Evolutionary conservation across 2,113 vertebrate species (phyloP).

Genomic region (Bothrops jararaca): DNA sequence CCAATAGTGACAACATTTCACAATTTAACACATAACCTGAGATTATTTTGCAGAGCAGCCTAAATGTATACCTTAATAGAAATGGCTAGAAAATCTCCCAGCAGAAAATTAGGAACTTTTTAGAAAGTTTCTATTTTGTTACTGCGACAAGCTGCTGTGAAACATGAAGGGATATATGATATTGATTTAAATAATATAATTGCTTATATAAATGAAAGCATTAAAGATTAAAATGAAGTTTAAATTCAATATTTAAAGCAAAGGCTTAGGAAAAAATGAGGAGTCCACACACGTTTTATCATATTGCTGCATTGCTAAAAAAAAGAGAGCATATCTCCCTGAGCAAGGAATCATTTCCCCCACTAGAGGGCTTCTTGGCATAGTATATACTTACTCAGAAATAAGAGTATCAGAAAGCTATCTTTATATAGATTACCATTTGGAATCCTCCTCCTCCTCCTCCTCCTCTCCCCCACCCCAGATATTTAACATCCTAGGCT

Average conservation of each 20-base stretch:
- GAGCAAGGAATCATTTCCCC: background rate
- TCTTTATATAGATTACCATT: background rate
- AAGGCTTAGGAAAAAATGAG: background rate
- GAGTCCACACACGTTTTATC: background rate
- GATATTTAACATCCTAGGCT: background rate
- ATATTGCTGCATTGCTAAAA: background rate
- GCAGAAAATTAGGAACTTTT: background rate
- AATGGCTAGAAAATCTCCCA: background rate
- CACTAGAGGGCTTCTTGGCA: constrained; percentile 1
- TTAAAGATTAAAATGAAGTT: background rate
- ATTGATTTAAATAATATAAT: background rate
- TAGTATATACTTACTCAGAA: background rate
- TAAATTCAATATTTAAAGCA: background rate
- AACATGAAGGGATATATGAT: background rate
- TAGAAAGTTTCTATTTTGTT: background rate
- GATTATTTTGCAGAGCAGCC: background rate
- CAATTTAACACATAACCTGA: background rate
- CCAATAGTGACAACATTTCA: background rate
- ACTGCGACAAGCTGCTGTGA: background rate
- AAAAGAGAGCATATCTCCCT: background rate
- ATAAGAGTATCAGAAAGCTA: rapidly evolving
- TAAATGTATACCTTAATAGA: background rate
- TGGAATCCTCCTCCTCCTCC: background rate
- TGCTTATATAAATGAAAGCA: background rate
- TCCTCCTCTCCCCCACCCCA: too few species aligned